A percentile compares a stretch with the other conserved stretches of the same genome.
phyloP scores from a whole-genome alignment of 2,113 vertebrate genomes.

The Rynchops niger region DNA sequence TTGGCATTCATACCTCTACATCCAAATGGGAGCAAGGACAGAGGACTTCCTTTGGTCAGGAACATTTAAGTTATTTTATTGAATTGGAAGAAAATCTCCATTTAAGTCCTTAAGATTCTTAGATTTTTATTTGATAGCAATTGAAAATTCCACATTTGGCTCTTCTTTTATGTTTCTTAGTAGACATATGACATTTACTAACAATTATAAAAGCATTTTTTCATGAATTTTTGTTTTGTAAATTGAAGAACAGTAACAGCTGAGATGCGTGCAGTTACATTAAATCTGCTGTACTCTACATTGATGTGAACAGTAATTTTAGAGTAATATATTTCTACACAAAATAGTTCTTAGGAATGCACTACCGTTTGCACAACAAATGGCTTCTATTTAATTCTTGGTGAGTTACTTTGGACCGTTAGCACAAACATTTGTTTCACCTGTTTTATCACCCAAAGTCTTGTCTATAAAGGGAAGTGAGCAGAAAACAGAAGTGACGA shows the following conservation, averaged over 20 bases:
- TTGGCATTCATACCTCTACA: neutral
- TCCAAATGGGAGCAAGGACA: neutral
- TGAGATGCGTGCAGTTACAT: neutral
- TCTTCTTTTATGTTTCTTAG: neutral
- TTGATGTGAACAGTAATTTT: neutral
- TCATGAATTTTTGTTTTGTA: neutral
- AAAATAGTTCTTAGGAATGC: neutral
- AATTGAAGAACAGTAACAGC: neutral
- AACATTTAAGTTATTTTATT: neutral
- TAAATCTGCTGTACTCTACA: neutral
- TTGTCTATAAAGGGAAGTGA: neutral
- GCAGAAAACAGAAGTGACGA: neutral
- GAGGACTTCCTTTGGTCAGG: neutral
- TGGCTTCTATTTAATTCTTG: neutral
- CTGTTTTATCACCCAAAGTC: neutral
- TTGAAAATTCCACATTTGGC: neutral
- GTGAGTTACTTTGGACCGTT: neutral
- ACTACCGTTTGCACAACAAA: neutral
- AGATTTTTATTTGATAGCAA: neutral
- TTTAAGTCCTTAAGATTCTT: neutral
- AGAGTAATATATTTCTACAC: neutral
- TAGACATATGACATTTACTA: neutral
- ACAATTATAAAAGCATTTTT: neutral
- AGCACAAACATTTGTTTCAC: neutral
- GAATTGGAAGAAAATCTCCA: neutral